Evolutionary conservation across 1,140 invertebrate genomes (phyloP), one percentile per base, ranked within the genome.

Genomic region (Drosophila kepulauana): DNA sequence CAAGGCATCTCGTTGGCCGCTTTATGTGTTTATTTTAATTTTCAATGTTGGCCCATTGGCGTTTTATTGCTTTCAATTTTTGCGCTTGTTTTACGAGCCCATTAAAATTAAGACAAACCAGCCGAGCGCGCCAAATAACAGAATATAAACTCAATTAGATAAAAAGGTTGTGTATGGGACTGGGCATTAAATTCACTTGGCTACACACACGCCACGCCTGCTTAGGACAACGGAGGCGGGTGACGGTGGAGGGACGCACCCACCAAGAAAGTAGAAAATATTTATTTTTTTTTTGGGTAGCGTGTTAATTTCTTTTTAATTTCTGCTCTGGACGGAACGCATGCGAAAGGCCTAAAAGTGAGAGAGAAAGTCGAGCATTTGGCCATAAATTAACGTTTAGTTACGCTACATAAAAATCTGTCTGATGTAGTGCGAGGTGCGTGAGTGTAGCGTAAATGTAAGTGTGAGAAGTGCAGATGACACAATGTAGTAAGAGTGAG

Each of bases 281-380:
- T 25, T 20, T 20, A 4, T 80, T 69, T 52, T 20, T 25, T 80
- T 69, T 52, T 38, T 38, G 35, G 69, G 84, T 38, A 82, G 84
- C 84, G 82, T 88, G 82, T 87, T 87, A 87, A 87, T 87, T 88
- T 82, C 73, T 88, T 87, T 87, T 87, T 87, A 87, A 87, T 87
- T 87, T 70, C 80, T 54, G 33, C 52, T 46, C 45, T 69, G 57
- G 65, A 58, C 33, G 65, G 64, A 51, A 69, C 78, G 66, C 67
- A 61, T 56, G 77, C 57, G 10, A 57, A 41, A 57, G 54, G 54
- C n/a, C 54, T 20, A 62, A 77, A 64, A 63, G 48, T 20, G 63
- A 71, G 41, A 67, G 67, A 76, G 74, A 79, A 67, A 72, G 73
- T 79, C 38, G 46, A 58, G 57, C 51, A 46, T 62, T 70, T 67